Conservation (phyloP, 1,140 invertebrate species). For the Brachionus calyciflorus region DNA sequence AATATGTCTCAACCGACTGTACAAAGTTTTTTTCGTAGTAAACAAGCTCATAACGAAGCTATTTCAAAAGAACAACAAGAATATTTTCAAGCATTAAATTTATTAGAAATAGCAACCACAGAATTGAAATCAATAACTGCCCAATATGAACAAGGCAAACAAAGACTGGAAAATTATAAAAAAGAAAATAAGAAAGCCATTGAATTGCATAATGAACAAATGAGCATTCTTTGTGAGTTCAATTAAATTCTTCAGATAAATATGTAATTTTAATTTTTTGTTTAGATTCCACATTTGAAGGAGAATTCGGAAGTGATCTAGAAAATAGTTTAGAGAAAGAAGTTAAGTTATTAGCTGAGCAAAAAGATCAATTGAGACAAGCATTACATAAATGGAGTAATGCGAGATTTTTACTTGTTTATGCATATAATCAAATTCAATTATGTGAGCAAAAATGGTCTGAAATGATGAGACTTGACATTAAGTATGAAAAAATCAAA, state of each 20-base stretch:
- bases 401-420: slow-evolving; percentile 43
- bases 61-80: slow-evolving; percentile 46
- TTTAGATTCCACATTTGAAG: slow-evolving; percentile 37
- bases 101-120: slow-evolving; percentile 29
- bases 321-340: slow-evolving; percentile 40
- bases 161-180: slow-evolving; percentile 41
- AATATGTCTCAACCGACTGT: slow-evolving; percentile 41
- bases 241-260: neutral
- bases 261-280: neutral
- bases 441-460: slow-evolving; percentile 28
- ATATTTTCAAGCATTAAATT: slow-evolving; percentile 28
- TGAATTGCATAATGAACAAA: slow-evolving; percentile 43
- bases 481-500: neutral
- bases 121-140: slow-evolving; percentile 34
- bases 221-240: slow-evolving; percentile 26
- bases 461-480: slow-evolving; percentile 45
- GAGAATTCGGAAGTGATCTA: slow-evolving; percentile 39
- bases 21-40: slow-evolving; percentile 22
- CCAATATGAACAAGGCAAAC: slow-evolving; percentile 26
- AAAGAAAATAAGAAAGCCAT: slow-evolving; percentile 40
- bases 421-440: slow-evolving; percentile 45
- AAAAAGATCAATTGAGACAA: slow-evolving; percentile 41
- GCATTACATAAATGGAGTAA: slow-evolving; percentile 46
- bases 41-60: slow-evolving; percentile 42
- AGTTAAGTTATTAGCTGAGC: slow-evolving; percentile 4